Evolutionary conservation across 2,888 invertebrate genomes (phyloP).

Genomic region (Drosophila koepferae): DNA sequence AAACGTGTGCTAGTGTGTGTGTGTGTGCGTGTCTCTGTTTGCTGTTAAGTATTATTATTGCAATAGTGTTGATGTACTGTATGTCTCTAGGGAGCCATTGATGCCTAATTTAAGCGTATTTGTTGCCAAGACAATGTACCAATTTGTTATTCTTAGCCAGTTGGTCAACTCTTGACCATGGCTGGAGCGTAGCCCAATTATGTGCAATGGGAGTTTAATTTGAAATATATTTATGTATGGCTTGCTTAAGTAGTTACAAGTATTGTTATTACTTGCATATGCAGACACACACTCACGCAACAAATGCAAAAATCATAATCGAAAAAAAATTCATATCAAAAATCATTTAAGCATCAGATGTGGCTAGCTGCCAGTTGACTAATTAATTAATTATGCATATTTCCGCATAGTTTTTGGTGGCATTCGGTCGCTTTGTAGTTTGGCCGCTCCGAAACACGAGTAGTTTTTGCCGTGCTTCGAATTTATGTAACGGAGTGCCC

Average conservation of each 20-base stretch:
- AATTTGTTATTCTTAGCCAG: conserved; percentile 48
- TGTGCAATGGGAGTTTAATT: conserved; percentile 19
- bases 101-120: conserved; percentile 68
- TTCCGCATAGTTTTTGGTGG: conserved; percentile 65
- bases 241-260: conserved; percentile 13
- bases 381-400: conserved; percentile 78
- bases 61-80: conserved; percentile 51
- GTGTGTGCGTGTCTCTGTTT: conserved; percentile 29
- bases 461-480: conserved; percentile 47
- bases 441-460: conserved; percentile 58
- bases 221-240: conserved; percentile 24
- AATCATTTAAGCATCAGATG: conserved; percentile 19
- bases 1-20: conserved; percentile 7
- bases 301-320: conserved; percentile 46
- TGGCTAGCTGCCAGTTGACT: conserved; percentile 40
- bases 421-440: conserved; percentile 61
- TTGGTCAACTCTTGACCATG: conserved; percentile 17
- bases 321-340: conserved; percentile 26
- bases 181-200: conserved; percentile 10
- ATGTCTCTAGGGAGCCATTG: conserved; percentile 61
- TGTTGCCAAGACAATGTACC: conserved; percentile 60
- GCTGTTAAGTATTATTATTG: conserved; percentile 76
- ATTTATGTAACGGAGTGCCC: conserved; percentile 62
- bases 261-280: conserved; percentile 15
- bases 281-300: conserved; percentile 1